These are phyloP conservation scores for Tamias sibiricus DNA, from an alignment of 2,113 vertebrate species.

Conservation along the genomic window DNA sequence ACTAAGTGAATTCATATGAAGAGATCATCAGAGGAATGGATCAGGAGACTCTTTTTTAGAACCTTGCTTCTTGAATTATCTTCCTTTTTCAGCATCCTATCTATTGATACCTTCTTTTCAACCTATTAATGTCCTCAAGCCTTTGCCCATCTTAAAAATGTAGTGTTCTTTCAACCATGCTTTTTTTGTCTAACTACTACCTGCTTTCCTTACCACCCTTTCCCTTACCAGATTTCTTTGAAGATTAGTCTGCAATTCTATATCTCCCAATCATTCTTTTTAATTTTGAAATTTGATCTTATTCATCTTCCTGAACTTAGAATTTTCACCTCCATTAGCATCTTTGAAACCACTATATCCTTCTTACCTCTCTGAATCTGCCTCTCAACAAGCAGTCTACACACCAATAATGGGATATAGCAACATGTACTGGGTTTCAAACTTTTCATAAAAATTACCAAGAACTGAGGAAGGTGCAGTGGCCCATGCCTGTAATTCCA, in stretches of 20 bases:
- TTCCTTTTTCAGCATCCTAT: background rate
- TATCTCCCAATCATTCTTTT: background rate
- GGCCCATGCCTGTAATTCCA: background rate
- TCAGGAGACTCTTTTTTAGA: background rate
- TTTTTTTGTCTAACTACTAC: background rate
- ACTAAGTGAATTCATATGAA: slow-evolving; percentile 18
- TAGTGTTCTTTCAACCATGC: background rate
- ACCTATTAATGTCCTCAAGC: background rate
- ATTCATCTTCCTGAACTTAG: background rate
- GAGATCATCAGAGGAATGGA: background rate
- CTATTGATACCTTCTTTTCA: background rate
- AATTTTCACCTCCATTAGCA: background rate
- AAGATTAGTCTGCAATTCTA: background rate
- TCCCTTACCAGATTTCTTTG: background rate
- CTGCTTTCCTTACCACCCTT: background rate
- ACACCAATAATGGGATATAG: background rate
- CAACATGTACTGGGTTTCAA: background rate
- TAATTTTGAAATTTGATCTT: background rate
- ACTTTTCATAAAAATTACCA: background rate
- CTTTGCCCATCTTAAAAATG: slow-evolving; percentile 15
- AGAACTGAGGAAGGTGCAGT: no score
- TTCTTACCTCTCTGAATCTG: background rate
- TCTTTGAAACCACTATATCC: background rate
- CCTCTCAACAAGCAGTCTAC: background rate
- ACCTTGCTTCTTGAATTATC: background rate